phyloP scores from a whole-genome alignment of 2,888 invertebrate genomes.

The Mellilla xanthometata region DNA sequence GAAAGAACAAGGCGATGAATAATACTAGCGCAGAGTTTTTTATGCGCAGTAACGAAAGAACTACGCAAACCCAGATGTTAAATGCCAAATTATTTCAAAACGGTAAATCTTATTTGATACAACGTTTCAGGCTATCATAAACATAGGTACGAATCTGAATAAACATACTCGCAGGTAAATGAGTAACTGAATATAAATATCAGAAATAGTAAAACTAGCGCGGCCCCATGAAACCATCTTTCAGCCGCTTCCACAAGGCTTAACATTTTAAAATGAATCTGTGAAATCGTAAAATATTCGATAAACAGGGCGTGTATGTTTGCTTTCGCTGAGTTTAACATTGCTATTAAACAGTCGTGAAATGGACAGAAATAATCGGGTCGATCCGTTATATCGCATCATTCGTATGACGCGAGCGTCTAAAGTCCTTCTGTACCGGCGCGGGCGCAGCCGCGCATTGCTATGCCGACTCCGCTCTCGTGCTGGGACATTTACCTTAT shows the following conservation, averaged over 20 bases:
- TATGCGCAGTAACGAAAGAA: slow-evolving; percentile 44
- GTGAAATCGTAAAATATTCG: slow-evolving; percentile 80
- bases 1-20: slow-evolving; percentile 27
- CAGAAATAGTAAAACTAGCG: slow-evolving; percentile 69
- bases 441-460: too few species aligned
- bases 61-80: slow-evolving; percentile 60
- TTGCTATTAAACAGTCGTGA: slow-evolving; percentile 82
- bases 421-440: slow-evolving; percentile 47
- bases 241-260: slow-evolving; percentile 73
- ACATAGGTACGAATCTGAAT: slow-evolving; percentile 72
- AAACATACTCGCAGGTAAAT: slow-evolving; percentile 77
- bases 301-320: slow-evolving; percentile 80
- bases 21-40: slow-evolving; percentile 31
- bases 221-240: slow-evolving; percentile 72
- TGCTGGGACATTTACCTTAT: slow-evolving; percentile 64
- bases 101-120: slow-evolving; percentile 75
- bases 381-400: slow-evolving; percentile 78
- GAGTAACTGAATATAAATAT: slow-evolving; percentile 79
- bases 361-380: slow-evolving; percentile 82
- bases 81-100: slow-evolving; percentile 64
- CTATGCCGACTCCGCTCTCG: slow-evolving; percentile 64
- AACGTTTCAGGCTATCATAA: slow-evolving; percentile 76
- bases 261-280: slow-evolving; percentile 78
- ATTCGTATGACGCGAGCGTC: slow-evolving; percentile 76
- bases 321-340: slow-evolving; percentile 80